Evolutionary conservation across 2,797 vertebrate genomes (phyloP).

Genomic region (Benthosema pterotum): DNA sequence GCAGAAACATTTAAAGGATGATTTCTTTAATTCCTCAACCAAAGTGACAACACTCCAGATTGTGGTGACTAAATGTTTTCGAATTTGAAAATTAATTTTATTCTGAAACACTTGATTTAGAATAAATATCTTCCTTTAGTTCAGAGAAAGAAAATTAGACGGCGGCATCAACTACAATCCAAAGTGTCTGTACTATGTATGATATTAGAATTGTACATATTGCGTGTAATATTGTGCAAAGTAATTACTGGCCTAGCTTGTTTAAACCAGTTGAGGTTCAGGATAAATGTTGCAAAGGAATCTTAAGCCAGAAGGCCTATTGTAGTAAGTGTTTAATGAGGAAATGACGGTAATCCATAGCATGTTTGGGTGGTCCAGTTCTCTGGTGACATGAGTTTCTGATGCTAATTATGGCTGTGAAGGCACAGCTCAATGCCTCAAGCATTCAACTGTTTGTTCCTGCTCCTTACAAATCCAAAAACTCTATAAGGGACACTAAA

Average conservation of each 20-base stretch:
- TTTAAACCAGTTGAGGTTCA: slow-evolving; percentile 29
- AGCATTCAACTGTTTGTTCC: not conserved
- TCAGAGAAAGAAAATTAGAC: slow-evolving; percentile 1
- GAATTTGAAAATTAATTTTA: not conserved
- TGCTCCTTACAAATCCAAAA: not conserved
- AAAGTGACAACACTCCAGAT: not conserved
- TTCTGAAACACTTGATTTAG: slow-evolving; percentile 18
- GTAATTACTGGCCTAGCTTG: slow-evolving; percentile 15
- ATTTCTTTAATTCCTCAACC: too few species aligned
- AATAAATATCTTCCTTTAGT: too few species aligned
- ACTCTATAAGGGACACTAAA: too few species aligned
- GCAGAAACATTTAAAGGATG: too few species aligned
- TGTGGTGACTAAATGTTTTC: not conserved
- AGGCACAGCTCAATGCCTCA: not conserved
- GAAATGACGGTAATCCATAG: slow-evolving; percentile 59
- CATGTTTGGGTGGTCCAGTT: not conserved
- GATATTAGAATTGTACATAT: slow-evolving; percentile 37
- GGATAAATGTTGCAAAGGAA: slow-evolving; percentile 13
- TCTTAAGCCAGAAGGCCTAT: not conserved
- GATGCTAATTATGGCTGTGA: not conserved
- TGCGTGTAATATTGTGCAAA: slow-evolving; percentile 26
- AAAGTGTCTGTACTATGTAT: slow-evolving; percentile 41
- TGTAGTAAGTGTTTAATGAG: slow-evolving; percentile 24
- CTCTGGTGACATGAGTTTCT: not conserved
- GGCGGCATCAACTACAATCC: slow-evolving; percentile 22